Conservation (phyloP, 2,797 vertebrate genomes). For the Cottoperca gobio region DNA sequence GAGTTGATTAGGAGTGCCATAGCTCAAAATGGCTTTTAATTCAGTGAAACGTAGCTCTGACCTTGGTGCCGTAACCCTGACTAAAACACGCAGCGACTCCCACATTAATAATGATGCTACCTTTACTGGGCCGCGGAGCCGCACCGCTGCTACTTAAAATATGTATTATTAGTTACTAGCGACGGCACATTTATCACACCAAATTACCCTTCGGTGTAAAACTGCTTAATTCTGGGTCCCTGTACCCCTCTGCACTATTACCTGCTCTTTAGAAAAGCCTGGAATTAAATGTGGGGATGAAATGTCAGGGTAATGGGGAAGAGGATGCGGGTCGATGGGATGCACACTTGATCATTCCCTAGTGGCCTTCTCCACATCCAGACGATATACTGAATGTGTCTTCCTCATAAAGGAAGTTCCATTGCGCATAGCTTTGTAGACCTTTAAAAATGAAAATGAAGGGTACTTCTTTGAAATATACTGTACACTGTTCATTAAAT, state of each 20-base stretch:
- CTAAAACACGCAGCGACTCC: conserved; percentile 96
- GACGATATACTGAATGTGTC: conserved; percentile 78
- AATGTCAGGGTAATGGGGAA: conserved; percentile 93
- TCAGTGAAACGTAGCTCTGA: conserved; percentile 97
- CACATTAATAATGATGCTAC: conserved; percentile 99
- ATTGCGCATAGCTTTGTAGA: conserved; percentile 63
- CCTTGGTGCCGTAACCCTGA: conserved; percentile 99
- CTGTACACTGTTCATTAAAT: conserved; percentile 69
- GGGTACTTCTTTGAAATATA: conserved; percentile 59
- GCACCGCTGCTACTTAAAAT: conserved; percentile 92
- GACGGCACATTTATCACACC: conserved; percentile 97
- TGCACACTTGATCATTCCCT: conserved; percentile 89
- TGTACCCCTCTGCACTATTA: conserved; percentile 98
- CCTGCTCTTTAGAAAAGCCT: conserved; percentile 97
- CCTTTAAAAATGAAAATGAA: conserved; percentile 76
- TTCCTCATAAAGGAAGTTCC: conserved; percentile 76
- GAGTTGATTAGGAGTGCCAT: conserved; percentile 99
- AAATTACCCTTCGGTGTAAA: conserved; percentile 99
- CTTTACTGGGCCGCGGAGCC: conserved; percentile 89
- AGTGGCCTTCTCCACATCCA: conserved; percentile 80
- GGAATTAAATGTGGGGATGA: conserved; percentile 95
- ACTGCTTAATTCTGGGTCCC: conserved; percentile 98
- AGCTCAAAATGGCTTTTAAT: conserved; percentile 99
- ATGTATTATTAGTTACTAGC: conserved; percentile 99
- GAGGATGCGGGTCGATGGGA: conserved; percentile 88